Conservation (phyloP, 2,113 vertebrate genomes). For the Excalfactoria chinensis region DNA sequence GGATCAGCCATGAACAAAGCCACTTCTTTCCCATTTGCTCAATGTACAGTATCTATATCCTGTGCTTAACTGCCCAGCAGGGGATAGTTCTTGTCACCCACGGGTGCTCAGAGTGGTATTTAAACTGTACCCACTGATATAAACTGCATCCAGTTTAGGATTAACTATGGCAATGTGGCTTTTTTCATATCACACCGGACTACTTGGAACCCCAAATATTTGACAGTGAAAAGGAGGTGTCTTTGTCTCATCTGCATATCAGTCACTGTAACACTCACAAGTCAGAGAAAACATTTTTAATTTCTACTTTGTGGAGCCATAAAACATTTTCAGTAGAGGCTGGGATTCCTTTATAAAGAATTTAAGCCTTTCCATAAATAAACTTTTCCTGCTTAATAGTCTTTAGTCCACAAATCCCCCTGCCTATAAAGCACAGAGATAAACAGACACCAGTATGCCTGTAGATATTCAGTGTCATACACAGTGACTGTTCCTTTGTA, state of each 20-base stretch:
- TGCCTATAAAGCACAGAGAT: not conserved
- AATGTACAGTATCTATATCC: not conserved
- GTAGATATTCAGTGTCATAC: not conserved
- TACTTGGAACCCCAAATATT: not conserved
- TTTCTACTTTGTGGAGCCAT: not conserved
- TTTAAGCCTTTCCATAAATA: not conserved
- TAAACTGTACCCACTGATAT: not conserved
- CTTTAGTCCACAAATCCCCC: not conserved
- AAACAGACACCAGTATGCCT: not conserved
- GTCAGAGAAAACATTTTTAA: not conserved
- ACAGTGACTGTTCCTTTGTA: not conserved
- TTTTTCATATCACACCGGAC: not conserved
- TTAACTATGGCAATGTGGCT: too few relatives aligned
- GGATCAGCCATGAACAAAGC: not conserved
- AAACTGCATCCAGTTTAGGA: not conserved
- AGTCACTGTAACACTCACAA: not conserved
- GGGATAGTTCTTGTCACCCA: not conserved
- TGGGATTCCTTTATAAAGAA: not conserved
- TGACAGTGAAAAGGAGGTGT: not conserved
- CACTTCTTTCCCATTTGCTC: not conserved
- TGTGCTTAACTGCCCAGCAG: not conserved
- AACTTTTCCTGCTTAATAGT: not conserved
- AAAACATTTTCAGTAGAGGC: not conserved
- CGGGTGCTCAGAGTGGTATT: not conserved
- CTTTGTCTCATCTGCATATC: not conserved